Evolutionary conservation across 2,113 vertebrate genomes (phyloP).

Genomic region (Pomatostomus ruficeps): DNA sequence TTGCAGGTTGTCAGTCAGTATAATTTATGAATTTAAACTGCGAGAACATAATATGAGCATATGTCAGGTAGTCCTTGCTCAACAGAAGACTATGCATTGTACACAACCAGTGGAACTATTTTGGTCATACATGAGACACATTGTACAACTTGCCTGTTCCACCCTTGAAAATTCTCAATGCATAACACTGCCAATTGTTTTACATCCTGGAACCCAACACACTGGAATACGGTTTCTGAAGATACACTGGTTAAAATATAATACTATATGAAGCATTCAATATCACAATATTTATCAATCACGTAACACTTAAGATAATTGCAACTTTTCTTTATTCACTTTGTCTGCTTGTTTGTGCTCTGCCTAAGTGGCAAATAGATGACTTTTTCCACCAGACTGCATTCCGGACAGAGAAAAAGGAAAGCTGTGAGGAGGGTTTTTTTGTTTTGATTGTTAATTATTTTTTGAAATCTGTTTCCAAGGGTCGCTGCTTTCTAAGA

Average conservation of each 20-base stretch:
- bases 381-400: background rate
- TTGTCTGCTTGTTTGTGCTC: background rate
- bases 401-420: background rate
- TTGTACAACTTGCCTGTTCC: background rate
- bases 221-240: background rate
- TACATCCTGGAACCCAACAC: background rate
- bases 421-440: background rate
- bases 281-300: background rate
- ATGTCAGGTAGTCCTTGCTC: background rate
- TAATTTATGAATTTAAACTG: background rate
- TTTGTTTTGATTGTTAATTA: background rate
- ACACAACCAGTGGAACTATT: background rate
- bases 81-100: rapidly evolving
- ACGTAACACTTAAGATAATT: background rate
- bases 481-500: background rate
- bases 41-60: background rate
- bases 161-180: background rate
- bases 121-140: rapidly evolving
- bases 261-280: background rate
- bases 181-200: background rate
- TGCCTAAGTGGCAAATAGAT: background rate
- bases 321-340: background rate
- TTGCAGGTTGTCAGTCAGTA: background rate
- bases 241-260: background rate
- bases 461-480: background rate